Conservation (phyloP, 2,888 invertebrate species). For the Tipula unca region DNA sequence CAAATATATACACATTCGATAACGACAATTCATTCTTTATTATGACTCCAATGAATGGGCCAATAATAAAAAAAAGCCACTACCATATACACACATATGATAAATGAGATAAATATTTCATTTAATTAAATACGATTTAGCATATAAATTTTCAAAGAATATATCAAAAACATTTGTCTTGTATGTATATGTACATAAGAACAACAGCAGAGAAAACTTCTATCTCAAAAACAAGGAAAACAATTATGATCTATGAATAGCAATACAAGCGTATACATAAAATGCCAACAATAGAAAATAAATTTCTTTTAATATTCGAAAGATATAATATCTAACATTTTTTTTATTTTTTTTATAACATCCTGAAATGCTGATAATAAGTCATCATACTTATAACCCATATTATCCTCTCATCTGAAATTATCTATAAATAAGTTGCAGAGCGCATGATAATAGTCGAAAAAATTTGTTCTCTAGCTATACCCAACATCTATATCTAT, state of each 20-base stretch:
- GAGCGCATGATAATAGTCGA: conserved; percentile 16
- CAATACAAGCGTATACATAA: conserved; percentile 9
- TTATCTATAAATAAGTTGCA: conserved; percentile 17
- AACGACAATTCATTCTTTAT: too few relatives aligned
- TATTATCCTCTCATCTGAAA: conserved; percentile 15
- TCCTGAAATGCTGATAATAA: conserved; percentile 14
- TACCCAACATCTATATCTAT: not conserved
- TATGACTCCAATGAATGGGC: too few relatives aligned
- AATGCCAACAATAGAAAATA: not conserved
- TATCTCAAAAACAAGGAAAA: not conserved
- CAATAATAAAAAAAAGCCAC: too few relatives aligned
- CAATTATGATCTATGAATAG: not conserved
- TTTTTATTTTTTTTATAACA: not conserved
- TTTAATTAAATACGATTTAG: not conserved
- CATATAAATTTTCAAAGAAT: not conserved
- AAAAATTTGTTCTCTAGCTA: not conserved
- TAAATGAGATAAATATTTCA: not conserved
- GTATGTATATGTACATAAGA: not conserved
- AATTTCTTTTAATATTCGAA: not conserved
- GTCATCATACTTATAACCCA: conserved; percentile 8
- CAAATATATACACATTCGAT: too few relatives aligned
- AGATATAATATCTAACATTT: not conserved
- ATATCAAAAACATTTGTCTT: not conserved
- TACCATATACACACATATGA: not conserved
- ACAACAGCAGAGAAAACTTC: not conserved